Evolutionary conservation across 2,797 vertebrate species (phyloP), one percentile per base, ranked within the genome.

Genomic region (Periparus ater): DNA sequence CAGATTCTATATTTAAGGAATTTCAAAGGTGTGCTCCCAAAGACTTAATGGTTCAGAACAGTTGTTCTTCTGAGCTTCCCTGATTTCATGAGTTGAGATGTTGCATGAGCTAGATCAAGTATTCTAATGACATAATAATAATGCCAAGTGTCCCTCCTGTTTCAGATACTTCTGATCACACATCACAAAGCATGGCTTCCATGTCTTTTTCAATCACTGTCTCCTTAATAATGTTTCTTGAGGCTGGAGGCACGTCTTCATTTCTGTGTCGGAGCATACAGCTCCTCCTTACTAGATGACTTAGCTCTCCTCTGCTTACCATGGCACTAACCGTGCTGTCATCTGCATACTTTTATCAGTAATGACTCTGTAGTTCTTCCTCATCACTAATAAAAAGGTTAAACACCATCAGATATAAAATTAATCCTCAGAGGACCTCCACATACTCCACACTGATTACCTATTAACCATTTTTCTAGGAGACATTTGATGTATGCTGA

Each of bases 331-430:
- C 14, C 53, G 20, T 74, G 29, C 5, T 84, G 50, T 36, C 66
- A 84, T 68, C 34, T 1, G 0, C 40, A 10, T 45, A 42, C 58
- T 92, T 88, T 89, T 32, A 94, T 55, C 70, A 67, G 50, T 53
- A 93, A 80, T 63, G n/a, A 86, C 19, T 81, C 55, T 47, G 0
- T 44, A 77, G 44, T 88, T 87, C 44, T 62, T 68, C 34, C 47
- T 92, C 58, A 68, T 72, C 67, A 65, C 32, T 82, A 91, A 92
- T 79, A 87, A 87, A 91, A 93, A 93, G 77, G 85, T 93, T 95
- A 93, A 96, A 92, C 27, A 65, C 23, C 53, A 55, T 58, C 55
- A 92, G 23, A 81, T 61, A 55, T 61, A 85, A 89, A 95, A 92
- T 70, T 60, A 89, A 87, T 66, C 34, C 85, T 66, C 85, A 72